Evolutionary conservation across 1,140 invertebrate genomes (phyloP), one percentile per base, ranked within the genome.

Genomic region (Anastatus disparis): DNA sequence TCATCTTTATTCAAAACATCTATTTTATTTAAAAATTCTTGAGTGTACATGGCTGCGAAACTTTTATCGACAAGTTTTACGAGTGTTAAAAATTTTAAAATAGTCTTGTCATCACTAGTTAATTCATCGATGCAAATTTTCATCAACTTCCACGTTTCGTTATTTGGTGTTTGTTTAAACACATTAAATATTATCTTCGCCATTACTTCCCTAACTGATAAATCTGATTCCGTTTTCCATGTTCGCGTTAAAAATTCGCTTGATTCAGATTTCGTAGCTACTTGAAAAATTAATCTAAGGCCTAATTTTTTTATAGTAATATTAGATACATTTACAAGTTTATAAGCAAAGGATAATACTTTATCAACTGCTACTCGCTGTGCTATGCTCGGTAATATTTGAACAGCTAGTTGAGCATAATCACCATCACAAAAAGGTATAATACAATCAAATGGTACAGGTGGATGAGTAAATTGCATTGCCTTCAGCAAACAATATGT

Each of bases 381-480:
- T 9, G 40, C 69, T 4, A 58, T 8, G 13, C 17, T 64, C 2
- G 20, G 48, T 22, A 70, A 48, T 10, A 31, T 40, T 20, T 64
- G 35, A 8, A 17, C 6, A n/a, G 40, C 69, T 7, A 70, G 7
- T 4, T 15, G 15, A 1, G 50, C 22, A n/a, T 58, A 70, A 15
- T 70, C 61, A 1, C 53, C 53, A 48, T 50, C 26, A 15, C 59
- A 70, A 13, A 70, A 70, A 9, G 20, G 20, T 2, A 26, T 6
- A 12, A 58, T 20, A 15, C 27, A 12, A 12, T 64, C 22, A 13
- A 70, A 38, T 2, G 38, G 27, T 7, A 64, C 59, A 3, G 69
- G 59, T 20, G 69, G 69, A 44, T 70, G 64, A 1, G 24, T 17
- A 26, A 58, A 42, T 8, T 56, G 48, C 27, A 70, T 64, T 2